phyloP scores from a whole-genome alignment of 2,797 vertebrate species.

The Dallia pectoralis region DNA sequence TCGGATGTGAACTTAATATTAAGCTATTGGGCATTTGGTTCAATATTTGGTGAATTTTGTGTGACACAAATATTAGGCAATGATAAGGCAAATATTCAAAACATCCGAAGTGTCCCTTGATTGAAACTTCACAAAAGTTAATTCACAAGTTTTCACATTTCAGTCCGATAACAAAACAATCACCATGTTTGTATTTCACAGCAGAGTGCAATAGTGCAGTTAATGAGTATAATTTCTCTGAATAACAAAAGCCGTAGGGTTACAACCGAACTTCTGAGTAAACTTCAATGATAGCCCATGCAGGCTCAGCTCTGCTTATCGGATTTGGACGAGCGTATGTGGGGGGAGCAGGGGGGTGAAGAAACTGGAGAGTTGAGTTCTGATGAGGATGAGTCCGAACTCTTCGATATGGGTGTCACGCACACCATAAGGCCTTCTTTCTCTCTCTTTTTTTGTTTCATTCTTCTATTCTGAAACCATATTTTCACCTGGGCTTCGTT shows the following conservation, averaged over 20 bases:
- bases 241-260: background rate
- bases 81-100: constrained; percentile 2
- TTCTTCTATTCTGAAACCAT: constrained; percentile 72
- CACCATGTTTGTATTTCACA: constrained; percentile 10
- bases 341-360: constrained; percentile 29
- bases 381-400: constrained; percentile 28
- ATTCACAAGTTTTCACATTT: background rate
- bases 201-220: constrained; percentile 27
- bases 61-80: background rate
- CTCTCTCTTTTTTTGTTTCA: constrained; percentile 77
- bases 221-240: background rate
- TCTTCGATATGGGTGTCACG: constrained; percentile 12
- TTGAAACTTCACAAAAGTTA: background rate
- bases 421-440: constrained; percentile 44
- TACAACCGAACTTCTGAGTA: background rate
- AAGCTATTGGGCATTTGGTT: background rate
- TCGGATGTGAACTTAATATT: background rate
- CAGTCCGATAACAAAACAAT: constrained; percentile 9
- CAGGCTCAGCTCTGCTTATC: constrained; percentile 12
- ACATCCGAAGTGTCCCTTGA: background rate
- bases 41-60: background rate
- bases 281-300: background rate
- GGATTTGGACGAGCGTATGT: background rate
- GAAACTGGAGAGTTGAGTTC: constrained; percentile 27
- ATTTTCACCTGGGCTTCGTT: constrained; percentile 79